Evolutionary conservation across 2,797 vertebrate species (phyloP), one percentile per base, ranked within the genome.

Genomic region (Loris lydekkerianus): DNA sequence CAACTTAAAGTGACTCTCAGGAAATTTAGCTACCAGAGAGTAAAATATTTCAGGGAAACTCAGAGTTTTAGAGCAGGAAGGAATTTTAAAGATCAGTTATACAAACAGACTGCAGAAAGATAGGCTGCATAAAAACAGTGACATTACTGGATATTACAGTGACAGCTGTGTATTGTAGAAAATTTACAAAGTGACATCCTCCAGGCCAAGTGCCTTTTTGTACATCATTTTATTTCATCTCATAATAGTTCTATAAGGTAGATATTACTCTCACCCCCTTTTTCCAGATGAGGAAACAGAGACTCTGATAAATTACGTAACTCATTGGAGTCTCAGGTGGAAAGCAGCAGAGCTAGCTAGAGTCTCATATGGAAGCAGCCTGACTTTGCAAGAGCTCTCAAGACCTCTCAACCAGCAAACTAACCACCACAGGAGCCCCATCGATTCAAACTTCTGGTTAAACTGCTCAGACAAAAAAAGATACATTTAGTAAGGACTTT

Each of bases 251-350:
- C 49, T 89, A 2, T 86, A 61, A 81, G 46, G 56, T 77, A 72
- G 29, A 5, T 37, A 46, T 21, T 63, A 60, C 15, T 29, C 65
- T 76, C 17, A 65, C 18, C 43, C 8, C 90, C 23, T 56, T 86
- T 94, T 92, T 92, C 23, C 37, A 90, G 87, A 40, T 75, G n/a
- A 88, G 40, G 27, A 83, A 92, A 69, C 1, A 87, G 77, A 93
- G 23, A 43, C 29, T 70, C 10, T 13, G 21, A 72, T 49, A 58
- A 43, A 65, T 67, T 63, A 37, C 83, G 7, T 10, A 58, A 58
- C 17, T 72, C 80, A 58, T 34, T 83, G 18, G 53, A 43, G 46
- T 65, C 31, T 75, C 4, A 86, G 25, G 27, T 40, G 78, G 37
- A 94, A 92, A 86, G 60, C 25, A 70, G 76, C 25, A 75, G 21